Base-by-base conservation (phyloP, 2,888 invertebrate species). In the Drosophila mulleri region DNA sequence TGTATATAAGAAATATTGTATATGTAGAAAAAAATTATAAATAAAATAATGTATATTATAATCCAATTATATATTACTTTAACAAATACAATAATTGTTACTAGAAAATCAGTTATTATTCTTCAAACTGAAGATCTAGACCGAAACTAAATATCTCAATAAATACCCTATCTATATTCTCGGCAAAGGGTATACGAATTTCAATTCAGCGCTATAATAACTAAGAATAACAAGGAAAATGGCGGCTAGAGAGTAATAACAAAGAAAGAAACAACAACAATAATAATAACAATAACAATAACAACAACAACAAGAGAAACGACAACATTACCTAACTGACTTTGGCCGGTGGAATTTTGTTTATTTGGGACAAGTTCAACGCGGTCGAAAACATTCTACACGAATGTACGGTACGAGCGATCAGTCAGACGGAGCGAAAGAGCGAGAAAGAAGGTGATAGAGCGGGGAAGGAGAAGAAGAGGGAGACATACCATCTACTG, bases 291-390 rank as follows among this genome's bases (percentile, higher is more conserved):
- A 69, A 47, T 59, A 77, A 39, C 7, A 60, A 41, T 16, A 68
- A 50, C 2, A 60, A 29, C 7, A 54, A 44, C 37, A 45, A 50
- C 26, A 61, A 61, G 18, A 32, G 47, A 26, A 53, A 39, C 23
- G 62, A 67, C 45, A 72, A 52, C 59, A 80, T 83, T 75, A 78
- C 80, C 74, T 71, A 71, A 85, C 73, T 70, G 70, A 71, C 72
- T 74, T 79, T 72, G 66, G 64, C 63, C 80, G 60, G 64, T 81
- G 88, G 84, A 88, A 84, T 88, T 84, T 84, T 90, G 90, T 91
- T 90, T 90, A 91, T 90, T 90, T 90, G 90, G 90, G 90, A 89
- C 90, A 90, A 89, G 83, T 89, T 90, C 91, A 89, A 72, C 73
- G 88, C 67, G 58, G 53, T 61, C 48, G 60, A 67, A 72, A 73